Evolutionary conservation across 2,113 vertebrate species (phyloP), one percentile per base, ranked within the genome.

Genomic region (Rhagologus leucostigma): DNA sequence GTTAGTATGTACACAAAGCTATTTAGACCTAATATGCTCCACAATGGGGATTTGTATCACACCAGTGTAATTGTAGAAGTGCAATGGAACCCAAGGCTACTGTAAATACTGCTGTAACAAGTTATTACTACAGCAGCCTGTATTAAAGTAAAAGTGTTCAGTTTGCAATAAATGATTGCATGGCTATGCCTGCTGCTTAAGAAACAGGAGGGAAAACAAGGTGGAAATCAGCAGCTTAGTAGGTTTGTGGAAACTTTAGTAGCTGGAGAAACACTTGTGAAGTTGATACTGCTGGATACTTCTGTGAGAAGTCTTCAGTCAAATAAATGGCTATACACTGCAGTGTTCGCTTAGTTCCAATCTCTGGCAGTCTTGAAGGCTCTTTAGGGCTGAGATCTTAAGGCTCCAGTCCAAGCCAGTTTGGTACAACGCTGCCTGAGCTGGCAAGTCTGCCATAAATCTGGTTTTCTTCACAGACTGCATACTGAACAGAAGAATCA

Each of bases 281-380:
- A 68, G 17, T 32, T 55, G 37, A 57, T 68, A 49, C 44, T 79
- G 10, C 26, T 68, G 10, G 44, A 8, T 71, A 16, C 11, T 52
- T 82, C 21, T 80, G 33, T 70, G 60, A 39, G 20, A 84, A 82
- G 15, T 64, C n/a, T 91, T 78, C 2, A 7, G 47, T 16, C 20
- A 46, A 33, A 56, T 41, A n/a, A 74, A 39, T 33, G 20, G 4
- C 7, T 44, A 1, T n/a, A 17, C 4, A 13, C 11, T 0, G 2
- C 37, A 44, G 8, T 33, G n/a, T 56, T 79, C 27, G 10, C 44
- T 65, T 67, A 18, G 11, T 42, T 86, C 26, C 16, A 14, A 1
- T 37, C 29, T 29, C 67, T 5, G 1, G 2, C 8, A 27, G 41
- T 3, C n/a, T 46, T 84, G n/a, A 67, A 89, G 35, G 19, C 19